Percentiles rank a stretch among this genome's conserved stretches.
Evolutionary conservation across 1,140 invertebrate species (phyloP).

Genomic region (Zophobas atratus): DNA sequence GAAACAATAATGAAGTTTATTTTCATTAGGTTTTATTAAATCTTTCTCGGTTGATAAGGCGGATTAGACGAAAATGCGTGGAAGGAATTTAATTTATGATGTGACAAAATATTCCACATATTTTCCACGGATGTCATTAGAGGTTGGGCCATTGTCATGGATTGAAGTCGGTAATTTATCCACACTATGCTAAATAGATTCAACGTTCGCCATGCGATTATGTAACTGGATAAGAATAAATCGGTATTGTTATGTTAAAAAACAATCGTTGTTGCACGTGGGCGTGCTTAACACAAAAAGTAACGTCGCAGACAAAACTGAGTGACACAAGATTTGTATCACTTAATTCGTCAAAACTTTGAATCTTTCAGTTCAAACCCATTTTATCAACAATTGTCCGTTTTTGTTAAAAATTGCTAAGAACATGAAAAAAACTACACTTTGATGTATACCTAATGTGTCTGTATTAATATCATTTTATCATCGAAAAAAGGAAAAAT

Average conservation of each 20-base stretch:
- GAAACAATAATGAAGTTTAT: constrained; percentile 25
- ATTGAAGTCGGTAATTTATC: constrained; percentile 20
- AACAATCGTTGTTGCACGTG: background rate
- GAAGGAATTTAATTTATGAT: constrained; percentile 22
- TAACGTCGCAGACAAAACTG: no score
- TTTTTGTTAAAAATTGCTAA: background rate
- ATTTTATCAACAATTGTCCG: no score
- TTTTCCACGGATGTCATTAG: constrained; percentile 18
- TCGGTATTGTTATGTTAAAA: background rate
- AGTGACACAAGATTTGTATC: no score
- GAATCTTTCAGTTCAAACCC: no score
- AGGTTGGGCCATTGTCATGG: constrained; percentile 30
- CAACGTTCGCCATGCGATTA: background rate
- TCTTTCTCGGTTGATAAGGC: background rate
- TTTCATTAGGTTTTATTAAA: constrained; percentile 15
- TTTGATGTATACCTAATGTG: no score
- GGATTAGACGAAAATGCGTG: constrained; percentile 18
- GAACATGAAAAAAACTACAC: no score
- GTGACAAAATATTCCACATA: constrained; percentile 35
- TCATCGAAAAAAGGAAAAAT: no score
- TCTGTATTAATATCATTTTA: no score
- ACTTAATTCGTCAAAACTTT: no score
- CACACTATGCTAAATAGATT: constrained; percentile 27
- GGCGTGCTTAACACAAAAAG: background rate
- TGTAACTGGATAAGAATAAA: constrained; percentile 19